phyloP scores from a whole-genome alignment of 35 echinoderm and acorn worm species.

The Anneissia japonica region DNA sequence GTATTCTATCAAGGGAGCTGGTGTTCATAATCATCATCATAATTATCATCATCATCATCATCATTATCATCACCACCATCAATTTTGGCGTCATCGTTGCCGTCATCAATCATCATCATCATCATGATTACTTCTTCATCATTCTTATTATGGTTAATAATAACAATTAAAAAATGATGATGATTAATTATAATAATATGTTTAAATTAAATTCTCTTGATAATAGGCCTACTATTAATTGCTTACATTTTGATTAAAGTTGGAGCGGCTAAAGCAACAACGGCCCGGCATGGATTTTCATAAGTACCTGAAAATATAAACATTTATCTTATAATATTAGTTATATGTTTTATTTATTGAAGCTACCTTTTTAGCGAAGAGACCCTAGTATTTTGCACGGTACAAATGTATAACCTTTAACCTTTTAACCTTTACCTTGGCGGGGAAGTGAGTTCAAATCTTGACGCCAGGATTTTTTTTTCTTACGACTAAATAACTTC shows the following conservation, averaged over 20 bases:
- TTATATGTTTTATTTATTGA: no score
- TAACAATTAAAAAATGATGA: neutral
- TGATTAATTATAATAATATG: neutral
- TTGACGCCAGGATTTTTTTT: no score
- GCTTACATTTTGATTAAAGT: constrained; percentile 26
- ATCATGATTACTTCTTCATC: neutral
- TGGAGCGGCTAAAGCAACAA: neutral
- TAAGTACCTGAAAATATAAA: constrained; percentile 1
- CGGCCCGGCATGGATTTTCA: neutral
- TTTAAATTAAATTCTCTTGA: neutral
- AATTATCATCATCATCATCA: no score
- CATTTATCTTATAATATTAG: neutral
- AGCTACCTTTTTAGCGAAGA: no score
- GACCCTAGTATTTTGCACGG: no score
- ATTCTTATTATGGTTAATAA: neutral
- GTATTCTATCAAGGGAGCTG: no score
- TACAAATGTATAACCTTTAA: no score
- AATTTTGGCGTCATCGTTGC: neutral
- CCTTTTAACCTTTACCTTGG: no score
- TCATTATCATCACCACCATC: neutral
- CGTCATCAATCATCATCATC: neutral
- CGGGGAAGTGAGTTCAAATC: no score
- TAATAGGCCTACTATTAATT: neutral
- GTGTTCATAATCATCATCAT: neutral
- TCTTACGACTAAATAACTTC: no score